Conservation (phyloP, 1,140 invertebrate species). For the Temnothorax longispinosus region DNA sequence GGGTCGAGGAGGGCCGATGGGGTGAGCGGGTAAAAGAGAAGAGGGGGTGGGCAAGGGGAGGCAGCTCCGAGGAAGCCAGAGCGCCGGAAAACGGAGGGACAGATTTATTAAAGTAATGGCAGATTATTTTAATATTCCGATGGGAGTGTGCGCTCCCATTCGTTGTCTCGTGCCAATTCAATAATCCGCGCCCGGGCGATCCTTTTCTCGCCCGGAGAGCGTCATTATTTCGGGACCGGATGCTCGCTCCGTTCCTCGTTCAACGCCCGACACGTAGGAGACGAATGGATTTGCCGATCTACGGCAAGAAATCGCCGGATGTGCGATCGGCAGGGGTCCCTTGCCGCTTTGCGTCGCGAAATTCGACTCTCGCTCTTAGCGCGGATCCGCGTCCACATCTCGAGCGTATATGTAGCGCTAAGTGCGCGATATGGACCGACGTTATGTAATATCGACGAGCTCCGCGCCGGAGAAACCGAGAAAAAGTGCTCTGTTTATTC, state of each 20-base stretch:
- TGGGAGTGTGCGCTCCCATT: conserved; percentile 81
- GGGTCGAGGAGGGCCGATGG: conserved; percentile 44
- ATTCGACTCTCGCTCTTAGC: background rate
- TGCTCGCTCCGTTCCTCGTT: background rate
- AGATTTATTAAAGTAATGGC: conserved; percentile 85
- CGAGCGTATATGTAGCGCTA: background rate
- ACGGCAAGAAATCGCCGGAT: background rate
- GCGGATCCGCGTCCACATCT: background rate
- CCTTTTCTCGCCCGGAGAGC: background rate
- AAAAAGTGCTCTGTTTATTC: conserved; percentile 25
- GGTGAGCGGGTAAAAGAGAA: conserved; percentile 25
- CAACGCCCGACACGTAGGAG: background rate
- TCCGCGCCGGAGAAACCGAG: background rate
- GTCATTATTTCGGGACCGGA: conserved; percentile 16
- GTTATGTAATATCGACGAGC: conserved; percentile 1
- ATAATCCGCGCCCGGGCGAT: conserved; percentile 59
- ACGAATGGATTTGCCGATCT: background rate
- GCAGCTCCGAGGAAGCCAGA: background rate
- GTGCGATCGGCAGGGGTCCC: background rate
- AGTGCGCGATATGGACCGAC: background rate
- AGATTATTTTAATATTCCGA: conserved; percentile 85
- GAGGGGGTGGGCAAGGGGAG: conserved; percentile 16
- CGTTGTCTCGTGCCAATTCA: conserved; percentile 78
- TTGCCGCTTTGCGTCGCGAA: background rate
- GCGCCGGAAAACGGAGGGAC: conserved; percentile 62